These are phyloP conservation scores for Drosophila pectinifera DNA, from an alignment of 1,140 invertebrate species.

Conservation along the genomic window DNA sequence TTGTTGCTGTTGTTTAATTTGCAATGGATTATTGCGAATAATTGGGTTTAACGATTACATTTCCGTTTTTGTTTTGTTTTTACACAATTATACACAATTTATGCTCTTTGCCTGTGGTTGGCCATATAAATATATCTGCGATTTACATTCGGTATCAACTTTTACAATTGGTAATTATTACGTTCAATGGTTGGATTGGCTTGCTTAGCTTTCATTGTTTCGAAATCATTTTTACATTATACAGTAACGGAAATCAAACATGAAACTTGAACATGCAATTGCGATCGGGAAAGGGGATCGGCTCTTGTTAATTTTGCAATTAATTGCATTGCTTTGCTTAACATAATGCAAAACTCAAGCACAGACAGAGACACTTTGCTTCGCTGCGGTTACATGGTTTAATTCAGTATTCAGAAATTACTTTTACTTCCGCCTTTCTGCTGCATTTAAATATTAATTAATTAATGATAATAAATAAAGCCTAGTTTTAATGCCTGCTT, in stretches of 20 bases:
- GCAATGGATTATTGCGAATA: constrained; percentile 46
- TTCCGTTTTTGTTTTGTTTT: constrained; percentile 60
- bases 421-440: constrained; percentile 32
- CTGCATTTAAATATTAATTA: constrained; percentile 60
- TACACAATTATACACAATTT: constrained; percentile 76
- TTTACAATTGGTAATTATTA: constrained; percentile 34
- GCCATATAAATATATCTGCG: constrained; percentile 50
- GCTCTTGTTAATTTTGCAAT: constrained; percentile 22
- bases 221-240: constrained; percentile 46
- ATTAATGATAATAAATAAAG: constrained; percentile 81
- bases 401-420: constrained; percentile 39
- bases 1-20: constrained; percentile 43
- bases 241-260: constrained; percentile 38
- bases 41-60: constrained; percentile 62
- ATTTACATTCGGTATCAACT: constrained; percentile 54
- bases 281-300: constrained; percentile 8
- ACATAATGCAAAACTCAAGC: constrained; percentile 50
- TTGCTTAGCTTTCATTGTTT: constrained; percentile 29
- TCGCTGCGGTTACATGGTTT: constrained; percentile 7
- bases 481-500: constrained; percentile 81
- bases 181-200: constrained; percentile 4
- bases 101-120: constrained; percentile 40
- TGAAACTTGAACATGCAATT: constrained; percentile 36
- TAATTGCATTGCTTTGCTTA: constrained; percentile 48
- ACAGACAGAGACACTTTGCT: constrained; percentile 27